Evolutionary conservation across 2,888 invertebrate genomes (phyloP), one percentile per base, ranked within the genome.

Genomic region (Drosophila anomalata): DNA sequence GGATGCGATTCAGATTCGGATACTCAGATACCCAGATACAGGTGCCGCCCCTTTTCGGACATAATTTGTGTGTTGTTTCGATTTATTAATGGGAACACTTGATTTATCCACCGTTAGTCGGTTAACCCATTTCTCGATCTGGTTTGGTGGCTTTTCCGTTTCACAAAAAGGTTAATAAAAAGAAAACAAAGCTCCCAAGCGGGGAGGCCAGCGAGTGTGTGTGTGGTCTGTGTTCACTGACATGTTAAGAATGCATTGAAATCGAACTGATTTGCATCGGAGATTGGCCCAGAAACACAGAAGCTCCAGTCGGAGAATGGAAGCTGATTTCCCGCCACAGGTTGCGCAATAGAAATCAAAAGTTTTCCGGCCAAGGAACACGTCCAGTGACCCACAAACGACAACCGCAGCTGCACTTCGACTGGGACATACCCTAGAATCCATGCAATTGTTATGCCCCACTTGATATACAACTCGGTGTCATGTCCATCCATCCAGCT

Each of bases 41-140:
- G 56, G 39, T 39, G 29, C 68, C 72, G 72, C 72, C 72, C 74
- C 48, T 56, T 74, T 74, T 68, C 48, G 56, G 62, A 20, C 61
- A 75, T 73, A 61, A 75, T 73, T 74, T 73, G 70, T 68, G 39
- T n/a, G 41, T 33, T 46, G 51, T 56, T 53, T 73, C 77, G 81
- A 81, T 78, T 78, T 85, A 81, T 82, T 82, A 76, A 79, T 76
- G 75, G 73, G 65, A 41, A 61, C 59, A 62, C 73, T 77, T 82
- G 83, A 85, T 85, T 79, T 79, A 85, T 83, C 54, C 69, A 39
- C 52, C 41, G 62, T 71, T 73, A 67, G 66, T 65, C 60, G 72
- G 62, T 75, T 83, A 83, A 87, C 76, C 76, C 57, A 75, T 72
- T 75, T 75, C 14, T 42, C 48, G 46, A 66, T 48, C 68, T 66